phyloP scores from a whole-genome alignment of 2,797 vertebrate genomes.

The Falco cherrug region DNA sequence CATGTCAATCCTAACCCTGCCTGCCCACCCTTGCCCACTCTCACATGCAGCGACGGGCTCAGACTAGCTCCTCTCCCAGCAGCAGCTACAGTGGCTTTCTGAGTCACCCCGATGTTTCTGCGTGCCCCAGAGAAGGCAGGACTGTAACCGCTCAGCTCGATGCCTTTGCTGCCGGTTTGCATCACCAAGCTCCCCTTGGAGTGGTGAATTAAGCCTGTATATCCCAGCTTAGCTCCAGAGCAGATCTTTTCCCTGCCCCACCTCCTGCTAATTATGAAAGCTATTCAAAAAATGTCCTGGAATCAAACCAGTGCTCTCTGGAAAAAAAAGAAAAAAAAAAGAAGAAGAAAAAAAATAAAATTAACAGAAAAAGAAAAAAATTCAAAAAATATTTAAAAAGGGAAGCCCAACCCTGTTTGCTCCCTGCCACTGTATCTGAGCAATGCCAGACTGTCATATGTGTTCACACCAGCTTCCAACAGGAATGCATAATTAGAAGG shows the following conservation, averaged over 20 bases:
- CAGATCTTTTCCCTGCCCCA: neutral
- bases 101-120: neutral
- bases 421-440: neutral
- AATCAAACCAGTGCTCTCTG: neutral
- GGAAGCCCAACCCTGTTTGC: neutral
- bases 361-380: neutral
- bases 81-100: neutral
- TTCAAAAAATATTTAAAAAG: too few species aligned
- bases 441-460: fast-evolving
- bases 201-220: neutral
- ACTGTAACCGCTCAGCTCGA: neutral
- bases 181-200: neutral
- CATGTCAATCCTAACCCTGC: neutral
- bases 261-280: neutral
- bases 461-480: neutral
- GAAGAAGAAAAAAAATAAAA: neutral
- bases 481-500: fast-evolving
- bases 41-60: slow-evolving; percentile 42
- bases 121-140: neutral
- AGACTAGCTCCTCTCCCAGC: slow-evolving; percentile 18
- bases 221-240: neutral
- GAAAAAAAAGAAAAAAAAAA: neutral
- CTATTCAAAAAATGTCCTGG: neutral
- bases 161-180: neutral
- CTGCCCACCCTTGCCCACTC: slow-evolving; percentile 29